phyloP scores from a whole-genome alignment of 2,113 vertebrate genomes.

The Tupaia tana region DNA sequence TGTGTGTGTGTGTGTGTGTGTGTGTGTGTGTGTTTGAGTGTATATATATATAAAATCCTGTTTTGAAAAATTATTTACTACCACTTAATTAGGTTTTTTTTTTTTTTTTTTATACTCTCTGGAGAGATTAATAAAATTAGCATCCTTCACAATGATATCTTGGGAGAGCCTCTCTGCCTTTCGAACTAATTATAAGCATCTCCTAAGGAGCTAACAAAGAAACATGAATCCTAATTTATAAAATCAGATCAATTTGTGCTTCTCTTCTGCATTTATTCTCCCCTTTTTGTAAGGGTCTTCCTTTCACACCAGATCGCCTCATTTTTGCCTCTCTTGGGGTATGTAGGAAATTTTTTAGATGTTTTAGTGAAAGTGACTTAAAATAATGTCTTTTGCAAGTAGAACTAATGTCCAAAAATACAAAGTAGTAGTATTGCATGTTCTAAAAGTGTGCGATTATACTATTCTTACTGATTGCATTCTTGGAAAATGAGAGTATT shows the following conservation, averaged over 20 bases:
- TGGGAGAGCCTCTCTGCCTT: neutral
- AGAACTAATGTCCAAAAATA: neutral
- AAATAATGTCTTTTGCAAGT: neutral
- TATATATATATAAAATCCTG: too few relatives aligned
- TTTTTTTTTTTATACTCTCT: neutral
- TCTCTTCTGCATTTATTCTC: neutral
- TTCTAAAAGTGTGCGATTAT: neutral
- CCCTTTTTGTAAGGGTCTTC: neutral
- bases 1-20: too few relatives aligned
- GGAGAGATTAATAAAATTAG: neutral
- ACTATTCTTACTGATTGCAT: neutral
- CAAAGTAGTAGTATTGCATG: neutral
- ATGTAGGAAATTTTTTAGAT: neutral
- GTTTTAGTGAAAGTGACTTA: constrained; percentile 9
- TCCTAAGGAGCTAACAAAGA: neutral
- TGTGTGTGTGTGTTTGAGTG: too few relatives aligned
- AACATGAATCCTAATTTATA: neutral
- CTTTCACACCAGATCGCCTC: neutral
- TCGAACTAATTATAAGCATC: neutral
- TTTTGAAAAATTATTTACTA: neutral
- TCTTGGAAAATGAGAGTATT: neutral
- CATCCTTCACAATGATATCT: neutral
- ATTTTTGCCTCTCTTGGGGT: neutral
- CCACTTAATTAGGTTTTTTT: constrained; percentile 36
- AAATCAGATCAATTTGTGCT: neutral